phyloP scores from a whole-genome alignment of 1,140 invertebrate species.

The Samia ricini region DNA sequence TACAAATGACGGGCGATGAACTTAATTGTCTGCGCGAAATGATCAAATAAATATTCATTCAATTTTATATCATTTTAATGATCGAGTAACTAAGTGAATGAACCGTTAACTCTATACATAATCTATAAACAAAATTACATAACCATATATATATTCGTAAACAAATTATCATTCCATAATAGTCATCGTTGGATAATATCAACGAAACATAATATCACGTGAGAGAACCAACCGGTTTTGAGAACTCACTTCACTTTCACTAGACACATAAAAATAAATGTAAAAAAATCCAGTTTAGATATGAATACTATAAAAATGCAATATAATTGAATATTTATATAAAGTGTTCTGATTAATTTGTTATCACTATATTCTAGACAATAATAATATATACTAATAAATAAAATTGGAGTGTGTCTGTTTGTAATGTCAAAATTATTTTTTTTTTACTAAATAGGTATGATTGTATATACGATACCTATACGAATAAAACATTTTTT shows the following conservation, averaged over 20 bases:
- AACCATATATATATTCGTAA: constrained; percentile 28
- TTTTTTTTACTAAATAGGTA: no score
- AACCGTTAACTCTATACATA: not conserved
- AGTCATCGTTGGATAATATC: constrained; percentile 55
- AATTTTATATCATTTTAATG: not conserved
- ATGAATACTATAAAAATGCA: not conserved
- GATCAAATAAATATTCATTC: not conserved
- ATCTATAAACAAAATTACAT: constrained; percentile 22
- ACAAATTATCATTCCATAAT: constrained; percentile 47
- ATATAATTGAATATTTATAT: not conserved
- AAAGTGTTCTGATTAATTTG: no score
- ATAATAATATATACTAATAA: no score
- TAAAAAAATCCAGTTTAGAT: constrained; percentile 50
- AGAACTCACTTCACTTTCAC: constrained; percentile 61
- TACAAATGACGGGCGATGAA: not conserved
- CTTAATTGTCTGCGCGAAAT: not conserved
- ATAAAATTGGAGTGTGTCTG: no score
- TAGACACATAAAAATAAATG: constrained; percentile 34
- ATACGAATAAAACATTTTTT: no score
- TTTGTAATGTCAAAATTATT: no score
- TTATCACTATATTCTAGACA: no score
- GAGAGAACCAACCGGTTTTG: constrained; percentile 43
- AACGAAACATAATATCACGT: constrained; percentile 37
- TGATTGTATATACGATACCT: no score
- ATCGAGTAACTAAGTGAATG: not conserved